A percentile compares a stretch with the other conserved stretches of the same genome.
These are phyloP conservation scores for Sterrhoptilus dennistouni DNA, from an alignment of 2,113 vertebrate species.

Conservation along the genomic window DNA sequence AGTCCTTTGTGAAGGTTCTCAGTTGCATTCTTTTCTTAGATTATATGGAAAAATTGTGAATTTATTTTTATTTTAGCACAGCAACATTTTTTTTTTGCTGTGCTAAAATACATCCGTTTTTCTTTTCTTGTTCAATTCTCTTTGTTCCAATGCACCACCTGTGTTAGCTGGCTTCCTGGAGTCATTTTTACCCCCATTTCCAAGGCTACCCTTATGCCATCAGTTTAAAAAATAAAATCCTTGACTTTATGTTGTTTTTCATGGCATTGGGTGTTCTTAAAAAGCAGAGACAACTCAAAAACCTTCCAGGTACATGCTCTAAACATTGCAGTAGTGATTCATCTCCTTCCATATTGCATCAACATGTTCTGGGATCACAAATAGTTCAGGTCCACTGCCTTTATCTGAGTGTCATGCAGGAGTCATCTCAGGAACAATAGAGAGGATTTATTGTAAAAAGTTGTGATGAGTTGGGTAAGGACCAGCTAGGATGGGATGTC, in stretches of 20 bases:
- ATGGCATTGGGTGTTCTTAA: background rate
- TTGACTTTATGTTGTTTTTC: background rate
- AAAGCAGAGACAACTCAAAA: background rate
- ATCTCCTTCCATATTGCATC: background rate
- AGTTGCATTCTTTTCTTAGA: background rate
- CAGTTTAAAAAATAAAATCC: accelerated
- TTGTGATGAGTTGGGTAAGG: background rate
- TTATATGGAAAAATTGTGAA: background rate
- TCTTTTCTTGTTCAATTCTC: background rate
- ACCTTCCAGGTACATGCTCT: background rate
- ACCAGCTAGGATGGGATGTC: background rate
- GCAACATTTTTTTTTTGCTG: background rate
- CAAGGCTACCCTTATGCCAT: background rate
- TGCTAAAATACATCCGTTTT: background rate
- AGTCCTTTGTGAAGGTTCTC: background rate
- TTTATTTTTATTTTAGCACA: background rate
- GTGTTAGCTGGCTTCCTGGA: background rate
- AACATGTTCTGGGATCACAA: background rate
- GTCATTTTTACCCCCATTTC: background rate
- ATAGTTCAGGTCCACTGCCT: background rate
- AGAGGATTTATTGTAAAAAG: background rate
- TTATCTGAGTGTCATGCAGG: background rate
- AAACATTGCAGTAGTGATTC: background rate
- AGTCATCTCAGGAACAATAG: background rate
- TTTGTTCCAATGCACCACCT: background rate